Conservation (phyloP, 2,113 vertebrate genomes). For the Phalacrocorax aristotelis region DNA sequence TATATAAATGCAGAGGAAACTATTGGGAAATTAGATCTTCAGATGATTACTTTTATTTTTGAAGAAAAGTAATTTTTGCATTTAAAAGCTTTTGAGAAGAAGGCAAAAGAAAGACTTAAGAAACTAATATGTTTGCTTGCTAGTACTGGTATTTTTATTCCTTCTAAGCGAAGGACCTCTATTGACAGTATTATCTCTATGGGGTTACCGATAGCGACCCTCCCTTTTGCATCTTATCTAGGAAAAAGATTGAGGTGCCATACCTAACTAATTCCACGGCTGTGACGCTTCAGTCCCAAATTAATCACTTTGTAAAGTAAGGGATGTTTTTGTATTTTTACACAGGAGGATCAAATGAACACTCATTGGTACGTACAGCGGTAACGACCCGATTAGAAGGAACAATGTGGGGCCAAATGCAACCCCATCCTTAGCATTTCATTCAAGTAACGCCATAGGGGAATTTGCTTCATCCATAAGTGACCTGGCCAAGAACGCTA, state of each 20-base stretch:
- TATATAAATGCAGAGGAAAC: constrained; percentile 88
- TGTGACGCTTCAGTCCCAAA: constrained; percentile 58
- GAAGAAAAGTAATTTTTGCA: constrained; percentile 72
- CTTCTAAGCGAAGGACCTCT: constrained; percentile 47
- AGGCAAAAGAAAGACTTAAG: constrained; percentile 71
- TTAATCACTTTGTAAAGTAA: constrained; percentile 52
- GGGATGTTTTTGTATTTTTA: constrained; percentile 73
- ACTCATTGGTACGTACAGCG: background rate
- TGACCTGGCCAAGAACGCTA: constrained; percentile 57
- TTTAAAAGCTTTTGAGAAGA: constrained; percentile 75
- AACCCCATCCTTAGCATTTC: background rate
- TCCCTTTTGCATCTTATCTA: constrained; percentile 29
- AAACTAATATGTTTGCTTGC: constrained; percentile 62
- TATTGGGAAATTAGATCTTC: constrained; percentile 85
- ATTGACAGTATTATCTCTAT: constrained; percentile 44
- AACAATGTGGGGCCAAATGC: constrained; percentile 37
- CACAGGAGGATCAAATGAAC: constrained; percentile 65
- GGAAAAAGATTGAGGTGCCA: constrained; percentile 41
- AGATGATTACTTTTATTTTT: constrained; percentile 55
- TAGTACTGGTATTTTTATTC: constrained; percentile 61
- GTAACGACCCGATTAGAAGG: constrained; percentile 36
- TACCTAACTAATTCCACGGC: constrained; percentile 33
- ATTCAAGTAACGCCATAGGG: background rate
- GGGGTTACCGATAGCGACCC: constrained; percentile 27
- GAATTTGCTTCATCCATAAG: constrained; percentile 52